Percentiles rank a stretch among this genome's conserved stretches.
Conservation (phyloP, 1,140 invertebrate genomes). For the Saccostrea cuccullata region DNA sequence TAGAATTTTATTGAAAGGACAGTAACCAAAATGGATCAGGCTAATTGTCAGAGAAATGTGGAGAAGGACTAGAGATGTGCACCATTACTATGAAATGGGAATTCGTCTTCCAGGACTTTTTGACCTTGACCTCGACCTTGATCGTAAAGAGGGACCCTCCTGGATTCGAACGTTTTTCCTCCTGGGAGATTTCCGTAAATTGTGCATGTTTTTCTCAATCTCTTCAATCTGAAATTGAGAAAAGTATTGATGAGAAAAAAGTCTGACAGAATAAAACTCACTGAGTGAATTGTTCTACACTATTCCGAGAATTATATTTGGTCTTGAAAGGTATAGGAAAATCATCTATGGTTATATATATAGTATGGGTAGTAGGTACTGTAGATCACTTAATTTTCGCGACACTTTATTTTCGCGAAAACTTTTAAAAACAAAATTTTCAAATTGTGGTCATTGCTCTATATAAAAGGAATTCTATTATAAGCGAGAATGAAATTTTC, state of each 20-base stretch:
- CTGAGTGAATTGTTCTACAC: background rate
- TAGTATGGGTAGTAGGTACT: too few species aligned
- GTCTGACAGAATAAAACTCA: too few species aligned
- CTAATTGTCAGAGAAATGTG: background rate
- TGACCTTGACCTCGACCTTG: conserved; percentile 45
- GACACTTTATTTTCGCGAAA: too few species aligned
- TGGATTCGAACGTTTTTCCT: conserved; percentile 68
- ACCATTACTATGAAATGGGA: background rate
- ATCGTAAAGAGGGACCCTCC: conserved; percentile 50
- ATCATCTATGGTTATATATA: too few species aligned
- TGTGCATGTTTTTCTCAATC: conserved; percentile 55
- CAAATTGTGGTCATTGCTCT: too few species aligned
- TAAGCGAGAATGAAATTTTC: too few species aligned
- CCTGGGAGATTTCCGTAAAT: conserved; percentile 53
- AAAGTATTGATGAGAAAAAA: background rate
- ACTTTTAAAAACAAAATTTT: too few species aligned
- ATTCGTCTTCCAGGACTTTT: conserved; percentile 31
- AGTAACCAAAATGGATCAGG: background rate
- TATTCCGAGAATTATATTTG: background rate
- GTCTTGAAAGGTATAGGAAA: too few species aligned
- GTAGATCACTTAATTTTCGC: too few species aligned
- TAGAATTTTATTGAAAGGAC: background rate
- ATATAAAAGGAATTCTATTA: too few species aligned
- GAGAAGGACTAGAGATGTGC: conserved; percentile 6
- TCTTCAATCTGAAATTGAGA: conserved; percentile 45